Evolutionary conservation across 2,797 vertebrate genomes (phyloP), one percentile per base, ranked within the genome.

Genomic region (Coranthus polyacanthus): DNA sequence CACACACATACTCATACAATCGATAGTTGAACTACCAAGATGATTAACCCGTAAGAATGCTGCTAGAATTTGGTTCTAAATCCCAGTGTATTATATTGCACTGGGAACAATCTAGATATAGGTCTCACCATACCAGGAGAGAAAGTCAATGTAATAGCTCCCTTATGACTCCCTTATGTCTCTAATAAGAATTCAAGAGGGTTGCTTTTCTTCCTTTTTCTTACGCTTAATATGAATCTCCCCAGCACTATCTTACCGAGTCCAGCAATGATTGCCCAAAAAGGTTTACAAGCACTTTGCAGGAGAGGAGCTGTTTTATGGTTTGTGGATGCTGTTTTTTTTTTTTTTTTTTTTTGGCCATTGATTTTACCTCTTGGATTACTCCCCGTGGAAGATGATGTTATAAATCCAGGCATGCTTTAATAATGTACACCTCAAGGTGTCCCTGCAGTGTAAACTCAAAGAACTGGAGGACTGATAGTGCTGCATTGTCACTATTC

Each of bases 331-430:
- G 47, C 38, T 51, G 44, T 74, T 82, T 61, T 51, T 37, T 47
- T 22, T 21, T 62, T 56, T 47, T 52, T 15, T 21, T 71, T 52
- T 60, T 80, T 84, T 87, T 75, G 61, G 66, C 62, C 67, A 89
- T 88, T 85, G 79, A 90, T 89, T 91, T 88, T 74, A 88, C 68
- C 72, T 81, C 60, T 83, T 47, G 69, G 80, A 90, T 79, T 84
- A 85, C 70, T 85, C 81, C 47, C 84, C 43, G 24, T 67, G 55
- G 80, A 83, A 85, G 75, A 81, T 79, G 64, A 71, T 45, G 78
- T 74, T 83, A 81, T 91, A 88, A 89, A 90, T 90, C 78, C 63
- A 62, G 70, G 74, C 57, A 70, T 77, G 64, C 76, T 85, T 88
- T 85, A 84, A 82, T 79, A 85, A 83, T 80, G 75, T 82, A 83